Evolutionary conservation across 1,140 invertebrate genomes (phyloP).

Genomic region (Drosophila suzukii): DNA sequence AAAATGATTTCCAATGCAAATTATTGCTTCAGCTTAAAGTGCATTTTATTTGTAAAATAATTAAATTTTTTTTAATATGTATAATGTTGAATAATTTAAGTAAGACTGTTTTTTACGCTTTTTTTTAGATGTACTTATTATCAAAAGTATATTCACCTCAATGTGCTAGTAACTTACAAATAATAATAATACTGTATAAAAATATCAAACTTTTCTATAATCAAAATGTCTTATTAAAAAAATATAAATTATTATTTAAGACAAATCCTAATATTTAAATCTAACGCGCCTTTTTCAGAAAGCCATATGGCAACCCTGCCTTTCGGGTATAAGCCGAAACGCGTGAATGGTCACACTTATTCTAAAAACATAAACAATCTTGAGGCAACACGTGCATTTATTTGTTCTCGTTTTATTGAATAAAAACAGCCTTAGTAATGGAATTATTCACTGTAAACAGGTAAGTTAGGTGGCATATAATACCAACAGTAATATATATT

Average conservation of each 20-base stretch:
- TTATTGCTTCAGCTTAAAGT: background rate
- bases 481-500: background rate
- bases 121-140: too few relatives aligned
- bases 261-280: background rate
- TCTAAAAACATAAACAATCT: slow-evolving; percentile 64
- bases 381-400: slow-evolving; percentile 56
- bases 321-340: fast-evolving
- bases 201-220: too few relatives aligned
- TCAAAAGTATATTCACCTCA: too few relatives aligned
- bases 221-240: too few relatives aligned
- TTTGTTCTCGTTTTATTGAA: slow-evolving; percentile 11
- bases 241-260: too few relatives aligned
- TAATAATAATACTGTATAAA: too few relatives aligned
- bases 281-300: background rate
- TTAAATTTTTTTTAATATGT: too few relatives aligned
- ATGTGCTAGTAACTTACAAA: too few relatives aligned
- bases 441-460: slow-evolving; percentile 82
- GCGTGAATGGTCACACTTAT: slow-evolving; percentile 22
- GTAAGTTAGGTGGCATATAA: slow-evolving; percentile 33
- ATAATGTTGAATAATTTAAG: background rate
- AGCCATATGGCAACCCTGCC: slow-evolving; percentile 6
- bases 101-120: too few relatives aligned
- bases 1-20: background rate
- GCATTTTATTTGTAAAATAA: too few relatives aligned
- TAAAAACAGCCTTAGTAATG: slow-evolving; percentile 50